Conservation (phyloP, 2,797 vertebrate species). For the Poeciliopsis turneri region DNA sequence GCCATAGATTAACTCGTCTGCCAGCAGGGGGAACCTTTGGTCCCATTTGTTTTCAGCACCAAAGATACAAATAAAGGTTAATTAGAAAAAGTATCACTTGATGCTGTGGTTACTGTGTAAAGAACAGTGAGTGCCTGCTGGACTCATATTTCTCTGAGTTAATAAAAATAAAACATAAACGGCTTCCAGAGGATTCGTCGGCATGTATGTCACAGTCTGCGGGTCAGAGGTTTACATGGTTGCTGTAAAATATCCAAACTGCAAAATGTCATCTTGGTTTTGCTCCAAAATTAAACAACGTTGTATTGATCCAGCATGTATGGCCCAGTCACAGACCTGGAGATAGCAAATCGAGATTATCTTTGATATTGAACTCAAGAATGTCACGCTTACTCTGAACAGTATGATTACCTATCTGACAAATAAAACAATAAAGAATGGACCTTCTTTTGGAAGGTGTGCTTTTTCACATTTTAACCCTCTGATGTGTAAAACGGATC, state of each 20-base stretch:
- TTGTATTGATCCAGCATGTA: conserved; percentile 22
- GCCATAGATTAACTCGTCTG: conserved; percentile 86
- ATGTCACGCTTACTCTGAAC: not conserved
- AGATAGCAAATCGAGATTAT: conserved; percentile 19
- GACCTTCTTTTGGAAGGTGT: not conserved
- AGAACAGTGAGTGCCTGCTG: conserved; percentile 20
- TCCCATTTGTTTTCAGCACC: conserved; percentile 81
- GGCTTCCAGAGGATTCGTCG: conserved; percentile 15
- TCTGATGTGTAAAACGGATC: not conserved
- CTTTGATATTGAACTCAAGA: conserved; percentile 17
- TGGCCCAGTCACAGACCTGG: not conserved
- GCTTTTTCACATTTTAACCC: not conserved
- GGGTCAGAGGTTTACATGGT: conserved; percentile 7
- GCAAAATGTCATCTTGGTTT: conserved; percentile 35
- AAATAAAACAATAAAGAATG: not conserved
- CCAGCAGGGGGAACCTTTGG: conserved; percentile 73
- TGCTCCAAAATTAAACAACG: conserved; percentile 9
- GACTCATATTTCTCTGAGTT: conserved; percentile 37
- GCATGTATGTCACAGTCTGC: not conserved
- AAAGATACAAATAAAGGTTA: conserved; percentile 80
- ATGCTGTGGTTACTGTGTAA: conserved; percentile 60
- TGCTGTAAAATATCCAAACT: not conserved
- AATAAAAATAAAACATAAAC: conserved; percentile 44
- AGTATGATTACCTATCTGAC: too few species aligned
- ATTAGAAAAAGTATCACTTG: conserved; percentile 64